Evolutionary conservation across 2,888 invertebrate genomes (phyloP).

Genomic region (Nomada ferruginata): DNA sequence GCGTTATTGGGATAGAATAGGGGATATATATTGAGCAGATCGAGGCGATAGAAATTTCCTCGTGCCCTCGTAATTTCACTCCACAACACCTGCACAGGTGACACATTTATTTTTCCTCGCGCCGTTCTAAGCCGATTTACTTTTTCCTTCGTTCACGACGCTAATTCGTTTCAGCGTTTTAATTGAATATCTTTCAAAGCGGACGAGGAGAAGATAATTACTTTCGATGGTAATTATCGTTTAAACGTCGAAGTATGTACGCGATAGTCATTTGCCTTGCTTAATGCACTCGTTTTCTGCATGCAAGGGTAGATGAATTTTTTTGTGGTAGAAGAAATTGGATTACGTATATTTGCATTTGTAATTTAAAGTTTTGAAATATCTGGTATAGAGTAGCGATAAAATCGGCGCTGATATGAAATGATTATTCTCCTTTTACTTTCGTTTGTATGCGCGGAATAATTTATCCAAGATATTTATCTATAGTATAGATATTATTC

Average conservation of each 20-base stretch:
- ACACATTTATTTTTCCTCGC: slow-evolving; percentile 2
- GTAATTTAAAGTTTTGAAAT: no score
- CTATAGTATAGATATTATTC: no score
- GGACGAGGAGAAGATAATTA: slow-evolving; percentile 24
- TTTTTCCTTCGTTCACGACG: slow-evolving; percentile 4
- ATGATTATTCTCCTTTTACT: background rate
- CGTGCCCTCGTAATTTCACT: background rate
- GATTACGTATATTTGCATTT: no score
- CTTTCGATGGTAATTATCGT: slow-evolving; percentile 4
- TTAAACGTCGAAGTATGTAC: background rate
- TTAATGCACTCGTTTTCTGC: background rate
- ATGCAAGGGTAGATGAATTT: no score
- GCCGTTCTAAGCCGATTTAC: background rate
- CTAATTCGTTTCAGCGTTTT: background rate
- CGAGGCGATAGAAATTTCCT: slow-evolving; percentile 8
- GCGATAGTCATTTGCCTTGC: background rate
- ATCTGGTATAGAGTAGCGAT: background rate
- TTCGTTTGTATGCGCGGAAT: no score
- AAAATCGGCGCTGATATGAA: background rate
- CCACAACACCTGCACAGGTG: background rate
- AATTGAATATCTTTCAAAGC: slow-evolving; percentile 4
- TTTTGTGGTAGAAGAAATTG: no score
- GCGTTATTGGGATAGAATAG: background rate
- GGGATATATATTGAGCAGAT: background rate
- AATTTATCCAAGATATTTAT: no score